phyloP scores from a whole-genome alignment of 2,113 vertebrate species.

The Oxyura jamaicensis region DNA sequence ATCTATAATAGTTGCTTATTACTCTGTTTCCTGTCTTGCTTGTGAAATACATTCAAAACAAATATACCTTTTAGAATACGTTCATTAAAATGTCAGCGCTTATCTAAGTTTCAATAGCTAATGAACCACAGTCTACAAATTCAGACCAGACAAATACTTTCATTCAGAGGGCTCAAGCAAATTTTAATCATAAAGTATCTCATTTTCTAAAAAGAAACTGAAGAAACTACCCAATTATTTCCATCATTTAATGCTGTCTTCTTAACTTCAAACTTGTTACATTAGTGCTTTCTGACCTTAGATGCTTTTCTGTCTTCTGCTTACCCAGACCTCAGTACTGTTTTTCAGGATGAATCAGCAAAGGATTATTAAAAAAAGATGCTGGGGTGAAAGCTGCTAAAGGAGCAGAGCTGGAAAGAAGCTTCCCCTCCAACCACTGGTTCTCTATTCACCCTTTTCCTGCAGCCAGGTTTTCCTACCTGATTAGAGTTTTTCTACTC shows the following conservation, averaged over 20 bases:
- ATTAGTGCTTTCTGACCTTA: neutral
- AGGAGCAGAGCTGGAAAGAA: neutral
- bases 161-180: neutral
- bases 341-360: neutral
- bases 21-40: neutral
- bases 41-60: neutral
- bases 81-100: slow-evolving; percentile 4
- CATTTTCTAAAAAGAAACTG: neutral
- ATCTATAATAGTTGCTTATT: neutral
- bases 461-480: neutral
- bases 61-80: neutral
- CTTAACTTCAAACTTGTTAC: neutral
- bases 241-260: slow-evolving; percentile 5
- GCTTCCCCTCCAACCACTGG: neutral
- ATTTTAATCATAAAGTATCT: neutral
- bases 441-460: neutral
- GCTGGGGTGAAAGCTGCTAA: neutral
- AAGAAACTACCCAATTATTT: slow-evolving; percentile 40
- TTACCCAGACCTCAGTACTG: neutral
- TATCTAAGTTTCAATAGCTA: neutral
- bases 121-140: neutral
- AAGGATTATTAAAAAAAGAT: neutral
- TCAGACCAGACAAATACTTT: slow-evolving; percentile 36
- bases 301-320: neutral
- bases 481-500: neutral